A percentile compares a stretch with the other conserved stretches of the same genome.
Conservation (phyloP, 2,888 invertebrate species). For the Antheraea yamamai region DNA sequence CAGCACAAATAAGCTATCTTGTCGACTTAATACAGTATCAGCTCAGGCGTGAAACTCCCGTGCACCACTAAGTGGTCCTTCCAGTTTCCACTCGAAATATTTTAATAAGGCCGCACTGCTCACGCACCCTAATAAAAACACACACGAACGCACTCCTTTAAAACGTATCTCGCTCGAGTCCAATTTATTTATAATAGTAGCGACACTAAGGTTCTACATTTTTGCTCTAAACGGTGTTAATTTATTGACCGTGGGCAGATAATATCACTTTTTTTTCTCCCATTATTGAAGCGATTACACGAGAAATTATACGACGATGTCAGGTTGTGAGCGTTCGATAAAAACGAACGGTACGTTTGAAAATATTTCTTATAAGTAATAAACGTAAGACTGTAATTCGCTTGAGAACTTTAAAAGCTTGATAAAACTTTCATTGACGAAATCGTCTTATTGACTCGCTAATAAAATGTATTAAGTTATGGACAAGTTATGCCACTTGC, state of each 20-base stretch:
- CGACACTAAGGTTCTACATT: slow-evolving; percentile 81
- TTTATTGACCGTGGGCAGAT: slow-evolving; percentile 82
- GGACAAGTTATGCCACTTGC: slow-evolving; percentile 80
- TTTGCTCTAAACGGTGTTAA: slow-evolving; percentile 83
- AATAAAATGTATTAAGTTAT: slow-evolving; percentile 82
- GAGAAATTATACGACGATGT: slow-evolving; percentile 80
- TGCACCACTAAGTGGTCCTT: slow-evolving; percentile 82
- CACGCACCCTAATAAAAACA: slow-evolving; percentile 81
- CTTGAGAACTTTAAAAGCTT: slow-evolving; percentile 36
- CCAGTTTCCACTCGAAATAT: slow-evolving; percentile 83
- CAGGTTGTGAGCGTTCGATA: slow-evolving; percentile 64
- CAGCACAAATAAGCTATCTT: slow-evolving; percentile 83
- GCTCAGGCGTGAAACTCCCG: slow-evolving; percentile 82
- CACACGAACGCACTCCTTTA: slow-evolving; percentile 66
- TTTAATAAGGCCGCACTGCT: slow-evolving; percentile 81
- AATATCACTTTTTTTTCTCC: slow-evolving; percentile 80
- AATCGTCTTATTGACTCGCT: slow-evolving; percentile 77
- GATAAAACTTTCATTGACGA: slow-evolving; percentile 73
- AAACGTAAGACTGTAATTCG: slow-evolving; percentile 44
- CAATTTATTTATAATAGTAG: slow-evolving; percentile 80
- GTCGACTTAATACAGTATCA: slow-evolving; percentile 82
- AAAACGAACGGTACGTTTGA: slow-evolving; percentile 33
- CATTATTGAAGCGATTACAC: slow-evolving; percentile 82
- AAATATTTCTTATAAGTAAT: slow-evolving; percentile 40
- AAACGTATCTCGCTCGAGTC: slow-evolving; percentile 59